A percentile compares a stretch with the other conserved stretches of the same genome.
phyloP scores from a whole-genome alignment of 2,888 invertebrate species.

The Stenolophus ochropezus region DNA sequence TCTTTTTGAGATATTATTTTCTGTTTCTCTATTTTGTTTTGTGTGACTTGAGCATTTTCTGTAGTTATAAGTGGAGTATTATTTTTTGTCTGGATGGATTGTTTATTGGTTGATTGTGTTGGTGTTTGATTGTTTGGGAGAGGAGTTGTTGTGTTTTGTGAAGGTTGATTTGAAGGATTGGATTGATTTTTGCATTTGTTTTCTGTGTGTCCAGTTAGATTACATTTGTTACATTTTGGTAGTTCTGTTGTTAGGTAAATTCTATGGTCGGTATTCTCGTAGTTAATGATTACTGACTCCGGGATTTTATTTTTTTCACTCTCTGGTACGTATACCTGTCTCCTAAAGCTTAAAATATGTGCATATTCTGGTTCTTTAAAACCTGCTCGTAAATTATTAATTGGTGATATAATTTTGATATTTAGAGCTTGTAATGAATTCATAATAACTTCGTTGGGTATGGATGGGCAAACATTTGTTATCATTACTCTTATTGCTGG shows the following conservation, averaged over 20 bases:
- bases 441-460: constrained; percentile 55
- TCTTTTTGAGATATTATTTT: too few relatives aligned
- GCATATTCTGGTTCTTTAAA: constrained; percentile 61
- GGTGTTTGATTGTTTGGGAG: too few relatives aligned
- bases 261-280: constrained; percentile 61
- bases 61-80: too few relatives aligned
- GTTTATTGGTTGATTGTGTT: too few relatives aligned
- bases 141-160: neutral
- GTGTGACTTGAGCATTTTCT: too few relatives aligned
- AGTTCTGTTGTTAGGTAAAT: constrained; percentile 62
- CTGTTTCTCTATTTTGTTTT: too few relatives aligned
- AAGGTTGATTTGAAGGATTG: constrained; percentile 62
- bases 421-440: constrained; percentile 59
- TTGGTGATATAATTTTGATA: constrained; percentile 61
- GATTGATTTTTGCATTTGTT: constrained; percentile 63
- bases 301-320: too few relatives aligned
- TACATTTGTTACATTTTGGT: constrained; percentile 62
- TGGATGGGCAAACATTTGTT: constrained; percentile 66
- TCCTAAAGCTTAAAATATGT: constrained; percentile 64
- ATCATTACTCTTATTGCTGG: constrained; percentile 63
- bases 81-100: too few relatives aligned
- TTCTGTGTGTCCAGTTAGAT: too few relatives aligned
- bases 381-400: constrained; percentile 63
- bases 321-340: constrained; percentile 63
- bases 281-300: constrained; percentile 45